A percentile compares a stretch with the other conserved stretches of the same genome.
phyloP scores from a whole-genome alignment of 2,797 vertebrate genomes.

The Mastacembelus armatus region DNA sequence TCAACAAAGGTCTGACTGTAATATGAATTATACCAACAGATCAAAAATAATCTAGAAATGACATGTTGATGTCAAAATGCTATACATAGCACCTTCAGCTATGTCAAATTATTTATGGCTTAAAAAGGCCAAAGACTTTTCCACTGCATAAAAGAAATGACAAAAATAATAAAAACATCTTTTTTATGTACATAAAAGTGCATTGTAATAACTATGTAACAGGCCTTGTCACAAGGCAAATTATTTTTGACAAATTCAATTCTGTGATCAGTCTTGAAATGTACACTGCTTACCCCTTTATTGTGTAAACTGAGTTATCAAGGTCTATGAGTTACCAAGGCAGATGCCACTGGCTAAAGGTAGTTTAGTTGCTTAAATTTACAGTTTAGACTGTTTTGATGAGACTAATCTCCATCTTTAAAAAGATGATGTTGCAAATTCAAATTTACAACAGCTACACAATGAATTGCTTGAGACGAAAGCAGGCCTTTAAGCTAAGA shows the following conservation, averaged over 20 bases:
- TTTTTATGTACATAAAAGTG: conserved; percentile 82
- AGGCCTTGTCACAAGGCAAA: conserved; percentile 72
- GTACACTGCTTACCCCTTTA: conserved; percentile 50
- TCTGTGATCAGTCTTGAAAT: conserved; percentile 49
- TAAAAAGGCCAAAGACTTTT: conserved; percentile 49
- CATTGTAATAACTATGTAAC: conserved; percentile 72
- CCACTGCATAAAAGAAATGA: conserved; percentile 63
- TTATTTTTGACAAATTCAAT: conserved; percentile 63
- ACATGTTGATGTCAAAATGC: conserved; percentile 48
- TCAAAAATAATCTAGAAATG: not conserved
- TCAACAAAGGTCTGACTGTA: not conserved
- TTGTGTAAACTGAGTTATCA: conserved; percentile 60
- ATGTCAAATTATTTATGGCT: conserved; percentile 54
- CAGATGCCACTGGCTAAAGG: conserved; percentile 63
- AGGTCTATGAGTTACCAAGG: conserved; percentile 26
- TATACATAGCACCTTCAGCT: conserved; percentile 39
- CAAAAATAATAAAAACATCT: conserved; percentile 61
- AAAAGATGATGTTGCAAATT: conserved; percentile 73
- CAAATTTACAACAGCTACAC: conserved; percentile 64
- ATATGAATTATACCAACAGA: conserved; percentile 15
- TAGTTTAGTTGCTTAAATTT: conserved; percentile 67
- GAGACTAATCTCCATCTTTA: conserved; percentile 57
- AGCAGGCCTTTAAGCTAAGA: conserved; percentile 27
- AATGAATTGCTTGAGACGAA: conserved; percentile 45
- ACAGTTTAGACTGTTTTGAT: conserved; percentile 38